Base-by-base conservation (phyloP, 2,888 invertebrate genomes). In the Seira sanloemensis region DNA sequence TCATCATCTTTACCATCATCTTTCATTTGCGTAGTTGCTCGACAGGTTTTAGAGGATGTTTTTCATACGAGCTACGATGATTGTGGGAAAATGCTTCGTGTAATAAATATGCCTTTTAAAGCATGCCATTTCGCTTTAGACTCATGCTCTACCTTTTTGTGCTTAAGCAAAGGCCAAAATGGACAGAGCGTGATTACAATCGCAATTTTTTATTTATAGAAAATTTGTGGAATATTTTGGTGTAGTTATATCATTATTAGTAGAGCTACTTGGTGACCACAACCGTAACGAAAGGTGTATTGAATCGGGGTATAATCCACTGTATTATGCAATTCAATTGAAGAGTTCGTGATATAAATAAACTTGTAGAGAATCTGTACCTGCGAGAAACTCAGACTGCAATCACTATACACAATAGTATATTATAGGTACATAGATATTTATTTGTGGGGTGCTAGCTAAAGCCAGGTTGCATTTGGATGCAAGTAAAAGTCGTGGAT, bases 21-120 rank as follows among this genome's bases (percentile, higher is more conserved):
- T 26, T 26, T 68, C 25, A 26, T 25, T 66, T 80, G 37, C 80
- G 80, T 80, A 80, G 80, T 80, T 80, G 80, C 54, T 74, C 74
- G 50, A 80, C 80, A 74, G 80, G 80, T 80, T 80, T 79, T 73
- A 73, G 67, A 80, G 80, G 80, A 80, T 80, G 65, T 73, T 73
- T 37, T 78, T 71, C 18, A 66, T 21, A 66, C 7, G 72, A 50
- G 16, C 27, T 58, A 12, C 62, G 73, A 73, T 73, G 73, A 73
- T 62, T 73, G 62, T 73, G 62, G 50, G 73, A 73, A 72, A 58
- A 73, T 72, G 16, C 16, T 72, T 23, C 72, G 18, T 27, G 5
- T 54, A 50, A 18, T 58, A 58, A 58, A 18, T 18, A 18, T 4
- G n/a, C 16, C 4, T 68, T n/a, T n/a, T n/a, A n/a, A n/a, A 26